These are phyloP conservation scores for Enteromius trimaculatus DNA, from an alignment of 2,797 vertebrate genomes.

Conservation along the genomic window DNA sequence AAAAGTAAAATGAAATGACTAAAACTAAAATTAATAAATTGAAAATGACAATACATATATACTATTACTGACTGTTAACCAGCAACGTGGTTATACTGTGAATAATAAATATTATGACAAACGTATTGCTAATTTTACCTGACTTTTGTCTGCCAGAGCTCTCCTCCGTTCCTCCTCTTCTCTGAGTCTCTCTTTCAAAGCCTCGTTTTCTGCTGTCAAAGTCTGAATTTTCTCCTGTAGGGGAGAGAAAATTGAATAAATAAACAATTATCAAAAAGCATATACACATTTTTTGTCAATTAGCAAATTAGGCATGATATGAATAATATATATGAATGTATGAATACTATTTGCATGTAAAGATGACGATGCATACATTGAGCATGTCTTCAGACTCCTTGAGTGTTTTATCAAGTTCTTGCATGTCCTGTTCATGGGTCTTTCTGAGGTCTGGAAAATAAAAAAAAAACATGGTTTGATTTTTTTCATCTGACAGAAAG, in stretches of 20 bases:
- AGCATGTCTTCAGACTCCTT: constrained; percentile 82
- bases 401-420: constrained; percentile 80
- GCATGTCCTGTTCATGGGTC: constrained; percentile 79
- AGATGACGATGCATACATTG: constrained; percentile 74
- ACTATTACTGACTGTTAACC: background rate
- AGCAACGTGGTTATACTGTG: background rate
- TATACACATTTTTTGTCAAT: background rate
- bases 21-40: background rate
- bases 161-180: constrained; percentile 83
- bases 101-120: background rate
- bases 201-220: constrained; percentile 83
- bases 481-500: background rate
- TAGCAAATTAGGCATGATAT: background rate
- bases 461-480: background rate
- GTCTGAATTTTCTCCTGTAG: constrained; percentile 83
- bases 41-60: too few relatives aligned
- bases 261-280: background rate
- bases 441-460: constrained; percentile 83
- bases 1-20: background rate
- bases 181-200: constrained; percentile 83
- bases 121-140: constrained; percentile 63
- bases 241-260: constrained; percentile 2
- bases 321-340: background rate
- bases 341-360: background rate
- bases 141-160: constrained; percentile 80